Base-by-base conservation (phyloP, 1,140 invertebrate species). In the Trichonephila clavipes region DNA sequence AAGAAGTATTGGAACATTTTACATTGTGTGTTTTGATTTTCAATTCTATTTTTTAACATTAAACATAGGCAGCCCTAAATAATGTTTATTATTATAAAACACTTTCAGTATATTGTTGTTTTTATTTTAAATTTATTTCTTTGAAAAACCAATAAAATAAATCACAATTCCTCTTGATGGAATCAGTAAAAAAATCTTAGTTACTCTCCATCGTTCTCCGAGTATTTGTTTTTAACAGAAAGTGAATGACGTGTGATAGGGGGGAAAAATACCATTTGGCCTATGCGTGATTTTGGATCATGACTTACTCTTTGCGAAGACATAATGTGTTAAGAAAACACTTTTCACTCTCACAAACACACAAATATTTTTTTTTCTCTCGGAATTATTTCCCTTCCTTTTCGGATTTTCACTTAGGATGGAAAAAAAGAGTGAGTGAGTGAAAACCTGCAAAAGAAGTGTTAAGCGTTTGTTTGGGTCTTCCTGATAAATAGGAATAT, bases 261-360 rank as follows among this genome's bases (percentile, higher is more conserved):
- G 59, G 19, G 59, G n/a, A 21, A 59, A 28, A 40, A 40, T 40
- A 61, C 83, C 83, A 59, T 58, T 64, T 88, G 61, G 16, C 85
- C 86, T 88, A 88, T 88, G 86, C 86, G 86, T 88, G 86, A 88
- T 62, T 88, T 66, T 24, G 34, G 86, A 88, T 88, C 86, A 88
- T 88, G 86, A 88, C 86, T 88, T 85, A 88, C n/a, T 58, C 82
- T 8, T 58, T n/a, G 12, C 19, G 82, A 59, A 34, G 72, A 34
- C 72, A 88, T 66, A 24, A 88, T 64, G 61, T 64, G 86, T 40
- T 34, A 40, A 19, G 86, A 40, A 88, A 62, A 88, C 19, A 64
- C 34, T 64, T 88, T 88, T 24, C 21, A 77, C 72, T 51, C 51
- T 51, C 51, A 51, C 51, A 51, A 51, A 51, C 51, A 51, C 51